Evolutionary conservation across 2,888 invertebrate genomes (phyloP), one percentile per base, ranked within the genome.

Genomic region (Andrena haemorrhoa): DNA sequence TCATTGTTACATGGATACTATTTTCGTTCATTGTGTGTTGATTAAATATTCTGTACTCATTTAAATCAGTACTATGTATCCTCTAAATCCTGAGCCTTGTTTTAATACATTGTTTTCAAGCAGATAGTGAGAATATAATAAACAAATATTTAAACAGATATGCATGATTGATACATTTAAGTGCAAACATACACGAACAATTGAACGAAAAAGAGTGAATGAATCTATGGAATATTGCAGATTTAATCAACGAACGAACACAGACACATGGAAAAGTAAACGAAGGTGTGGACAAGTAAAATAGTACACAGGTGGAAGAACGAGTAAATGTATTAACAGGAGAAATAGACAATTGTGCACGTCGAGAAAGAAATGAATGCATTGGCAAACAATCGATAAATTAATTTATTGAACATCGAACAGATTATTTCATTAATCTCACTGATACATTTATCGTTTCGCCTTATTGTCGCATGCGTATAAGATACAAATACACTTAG

Each of bases 321-420:
- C 49, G 31, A 66, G 23, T 61, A 51, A 63, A 76, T 56, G 69
- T 69, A 33, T 16, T 51, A 63, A n/a, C 35, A 60, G 68, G 74
- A 33, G 29, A 35, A 53, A 72, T 58, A 69, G 23, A 68, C 12
- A 68, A 68, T 47, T 35, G 53, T 10, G n/a, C 8, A 66, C 41
- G 49, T 6, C 29, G 47, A 51, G 5, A 41, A 35, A 16, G 29
- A 20, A 61, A n/a, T 23, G 35, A 60, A 35, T 23, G 16, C 29
- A 58, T 35, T 26, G 23, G 20, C n/a, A 51, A 66, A 23, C 31
- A 20, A 41, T 72, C 16, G 35, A 76, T 10, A 69, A 53, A 76
- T 12, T 64, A 29, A 5, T 79, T 79, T 79, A 70, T 70, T 79
- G 10, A 64, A 61, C 61, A 71, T 23, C 6, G 20, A 68, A 68